Evolutionary conservation across 2,888 invertebrate genomes (phyloP), one percentile per base, ranked within the genome.

Genomic region (Drosophila multiciliata): DNA sequence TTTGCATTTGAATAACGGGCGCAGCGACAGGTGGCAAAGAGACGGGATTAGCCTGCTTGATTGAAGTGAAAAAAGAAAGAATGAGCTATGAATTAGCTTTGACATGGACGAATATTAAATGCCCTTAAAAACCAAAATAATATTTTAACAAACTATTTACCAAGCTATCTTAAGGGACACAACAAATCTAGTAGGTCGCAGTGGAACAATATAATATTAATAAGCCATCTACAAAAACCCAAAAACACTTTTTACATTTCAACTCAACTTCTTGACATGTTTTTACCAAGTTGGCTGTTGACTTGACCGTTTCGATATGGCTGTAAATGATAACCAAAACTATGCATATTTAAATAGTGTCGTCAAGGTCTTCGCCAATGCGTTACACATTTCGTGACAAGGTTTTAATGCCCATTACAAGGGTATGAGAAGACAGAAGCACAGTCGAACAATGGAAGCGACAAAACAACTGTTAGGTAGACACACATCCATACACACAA

Each of bases 1-100:
- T 80, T 89, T 76, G 68, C 77, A 77, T 89, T 84, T 75, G 62
- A 82, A 82, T 77, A 64, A 73, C 48, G 40, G 65, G n/a, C 55
- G 45, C 57, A 58, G 87, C 84, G 79, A 90, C 89, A 86, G 80
- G 85, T 87, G 82, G 84, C 66, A 70, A 58, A 40, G 40, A 71
- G 77, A 72, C 55, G 42, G 73, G 60, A 80, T 75, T 70, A 75
- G 73, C 59, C 33, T 62, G 62, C 71, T 65, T 80, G 81, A 80
- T 76, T 80, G 81, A 80, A 76, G 65, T 38, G 33, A 64, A 64
- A 50, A 66, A 40, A 29, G 20, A 40, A 42, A 20, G 38, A 40
- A 15, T 38, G 9, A 38, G 5, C 40, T 38, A 26, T 4, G 35
- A 35, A 4, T 38, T 57, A 1, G 12, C 29, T 29, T 29, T 32